Conservation (phyloP, 1,140 invertebrate genomes). For the Temnothorax nylanderi region DNA sequence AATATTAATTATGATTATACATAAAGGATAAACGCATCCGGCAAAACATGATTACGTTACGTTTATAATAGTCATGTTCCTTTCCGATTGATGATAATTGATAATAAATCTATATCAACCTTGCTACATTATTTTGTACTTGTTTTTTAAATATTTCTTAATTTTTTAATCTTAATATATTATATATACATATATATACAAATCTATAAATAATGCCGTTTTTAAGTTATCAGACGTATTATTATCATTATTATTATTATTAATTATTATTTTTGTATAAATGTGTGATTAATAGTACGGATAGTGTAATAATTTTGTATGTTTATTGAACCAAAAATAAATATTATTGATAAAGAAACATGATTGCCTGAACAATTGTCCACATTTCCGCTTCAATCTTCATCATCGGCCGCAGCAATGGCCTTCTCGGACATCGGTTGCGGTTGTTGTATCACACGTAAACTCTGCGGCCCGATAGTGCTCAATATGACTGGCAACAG, state of each 20-base stretch:
- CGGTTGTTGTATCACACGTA: slow-evolving; percentile 30
- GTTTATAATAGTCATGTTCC: slow-evolving; percentile 82
- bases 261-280: slow-evolving; percentile 84
- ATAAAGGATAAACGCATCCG: slow-evolving; percentile 76
- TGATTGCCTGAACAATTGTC: slow-evolving; percentile 36
- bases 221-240: slow-evolving; percentile 79
- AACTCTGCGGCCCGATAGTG: slow-evolving; percentile 88
- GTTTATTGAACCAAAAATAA: slow-evolving; percentile 86
- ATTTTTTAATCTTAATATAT: slow-evolving; percentile 80
- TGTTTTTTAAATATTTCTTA: slow-evolving; percentile 80
- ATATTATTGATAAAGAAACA: slow-evolving; percentile 85
- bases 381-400: slow-evolving; percentile 67
- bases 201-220: slow-evolving; percentile 78
- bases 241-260: slow-evolving; percentile 71
- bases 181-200: slow-evolving; percentile 61
- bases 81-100: slow-evolving; percentile 78
- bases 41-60: slow-evolving; percentile 79
- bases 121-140: slow-evolving; percentile 82
- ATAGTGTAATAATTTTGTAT: slow-evolving; percentile 86
- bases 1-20: slow-evolving; percentile 79
- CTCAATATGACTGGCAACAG: slow-evolving; percentile 92
- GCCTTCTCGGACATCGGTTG: slow-evolving; percentile 22
- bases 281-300: slow-evolving; percentile 85
- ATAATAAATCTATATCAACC: slow-evolving; percentile 75
- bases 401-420: background rate